A percentile compares a stretch with the other conserved stretches of the same genome.
Conservation (phyloP, 2,888 invertebrate genomes). For the Ferrisia virgata region DNA sequence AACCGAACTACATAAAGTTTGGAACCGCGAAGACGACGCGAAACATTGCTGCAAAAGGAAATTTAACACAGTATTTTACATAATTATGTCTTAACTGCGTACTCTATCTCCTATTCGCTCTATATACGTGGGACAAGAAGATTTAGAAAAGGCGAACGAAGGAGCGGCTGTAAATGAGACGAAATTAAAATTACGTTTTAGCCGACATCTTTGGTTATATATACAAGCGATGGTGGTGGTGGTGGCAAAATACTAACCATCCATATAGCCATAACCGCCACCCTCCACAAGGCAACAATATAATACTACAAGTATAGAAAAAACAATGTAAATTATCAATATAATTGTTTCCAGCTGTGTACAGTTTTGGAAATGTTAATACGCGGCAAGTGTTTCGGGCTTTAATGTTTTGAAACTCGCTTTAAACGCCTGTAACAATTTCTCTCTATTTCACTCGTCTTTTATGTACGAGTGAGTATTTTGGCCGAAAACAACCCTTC, state of each 20-base stretch:
- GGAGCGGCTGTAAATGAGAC: background rate
- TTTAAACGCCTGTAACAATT: background rate
- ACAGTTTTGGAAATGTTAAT: conserved; percentile 9
- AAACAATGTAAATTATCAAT: conserved; percentile 29
- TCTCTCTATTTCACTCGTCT: background rate
- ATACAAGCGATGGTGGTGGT: background rate
- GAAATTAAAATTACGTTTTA: background rate
- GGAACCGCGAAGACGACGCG: background rate
- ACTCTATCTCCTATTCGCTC: too few relatives aligned
- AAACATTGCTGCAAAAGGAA: background rate
- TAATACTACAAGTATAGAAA: background rate
- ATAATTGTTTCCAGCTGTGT: conserved; percentile 23
- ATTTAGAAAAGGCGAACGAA: background rate
- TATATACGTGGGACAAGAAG: too few relatives aligned
- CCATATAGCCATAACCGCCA: background rate
- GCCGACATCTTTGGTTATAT: background rate
- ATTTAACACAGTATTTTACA: conserved; percentile 10
- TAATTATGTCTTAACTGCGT: conserved; percentile 1
- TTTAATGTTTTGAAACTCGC: background rate
- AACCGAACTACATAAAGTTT: background rate
- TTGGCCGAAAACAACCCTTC: background rate
- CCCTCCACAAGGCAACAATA: background rate
- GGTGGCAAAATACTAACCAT: too few relatives aligned
- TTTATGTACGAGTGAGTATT: background rate
- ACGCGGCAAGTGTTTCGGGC: background rate